phyloP scores from a whole-genome alignment of 2,113 vertebrate species.

The Malaclemys terrapin region DNA sequence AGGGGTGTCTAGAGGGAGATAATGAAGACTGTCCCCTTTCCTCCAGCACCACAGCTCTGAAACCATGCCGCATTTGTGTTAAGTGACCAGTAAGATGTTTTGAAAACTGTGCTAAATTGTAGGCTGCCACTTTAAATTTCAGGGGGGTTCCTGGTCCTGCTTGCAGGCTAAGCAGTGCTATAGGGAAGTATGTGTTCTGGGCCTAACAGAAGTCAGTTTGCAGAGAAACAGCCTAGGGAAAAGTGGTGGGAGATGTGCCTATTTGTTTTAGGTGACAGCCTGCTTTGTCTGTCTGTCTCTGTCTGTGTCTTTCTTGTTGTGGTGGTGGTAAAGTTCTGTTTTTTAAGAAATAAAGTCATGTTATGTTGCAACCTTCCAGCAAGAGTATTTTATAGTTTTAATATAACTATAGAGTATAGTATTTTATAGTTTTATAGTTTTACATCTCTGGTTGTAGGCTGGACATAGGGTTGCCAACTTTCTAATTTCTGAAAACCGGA shows the following conservation, averaged over 20 bases:
- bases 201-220: background rate
- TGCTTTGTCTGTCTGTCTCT: too few species aligned
- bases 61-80: background rate
- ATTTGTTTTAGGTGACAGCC: background rate
- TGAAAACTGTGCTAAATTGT: background rate
- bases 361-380: background rate
- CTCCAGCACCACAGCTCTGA: background rate
- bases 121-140: background rate
- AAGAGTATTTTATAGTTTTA: background rate
- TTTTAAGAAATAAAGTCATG: background rate
- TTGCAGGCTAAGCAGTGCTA: background rate
- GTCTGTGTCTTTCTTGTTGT: background rate
- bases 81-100: background rate
- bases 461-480: background rate
- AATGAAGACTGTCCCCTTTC: background rate
- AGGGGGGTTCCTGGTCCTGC: background rate
- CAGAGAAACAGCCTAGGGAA: background rate
- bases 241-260: background rate
- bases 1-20: background rate
- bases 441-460: background rate
- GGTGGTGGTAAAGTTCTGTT: background rate
- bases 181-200: background rate
- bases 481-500: too few species aligned
- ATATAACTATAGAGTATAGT: background rate
- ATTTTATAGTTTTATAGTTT: background rate